phyloP scores from a whole-genome alignment of 1,140 invertebrate species.

The Cydia splendana region DNA sequence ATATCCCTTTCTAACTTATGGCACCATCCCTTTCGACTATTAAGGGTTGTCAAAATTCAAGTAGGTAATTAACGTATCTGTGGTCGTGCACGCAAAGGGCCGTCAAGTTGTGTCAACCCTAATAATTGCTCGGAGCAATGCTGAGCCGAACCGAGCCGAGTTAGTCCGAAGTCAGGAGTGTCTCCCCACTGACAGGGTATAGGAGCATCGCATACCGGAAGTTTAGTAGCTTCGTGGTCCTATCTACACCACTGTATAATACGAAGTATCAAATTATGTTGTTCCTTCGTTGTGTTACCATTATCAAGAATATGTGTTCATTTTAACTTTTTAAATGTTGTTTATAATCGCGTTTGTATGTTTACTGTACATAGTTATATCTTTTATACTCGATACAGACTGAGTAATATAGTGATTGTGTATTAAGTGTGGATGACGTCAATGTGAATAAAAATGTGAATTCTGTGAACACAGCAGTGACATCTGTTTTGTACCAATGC shows the following conservation, averaged over 20 bases:
- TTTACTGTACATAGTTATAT: background rate
- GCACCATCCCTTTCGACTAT: no score
- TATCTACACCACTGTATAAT: background rate
- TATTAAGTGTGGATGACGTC: background rate
- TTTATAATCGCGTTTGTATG: slow-evolving; percentile 6
- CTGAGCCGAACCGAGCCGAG: no score
- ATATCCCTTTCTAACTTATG: no score
- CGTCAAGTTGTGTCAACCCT: no score
- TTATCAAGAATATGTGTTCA: background rate
- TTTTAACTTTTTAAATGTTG: slow-evolving; percentile 1
- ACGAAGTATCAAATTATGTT: slow-evolving; percentile 3
- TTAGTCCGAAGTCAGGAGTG: no score
- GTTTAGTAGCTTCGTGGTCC: background rate
- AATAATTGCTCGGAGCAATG: no score
- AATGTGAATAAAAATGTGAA: background rate
- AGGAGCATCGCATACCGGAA: background rate
- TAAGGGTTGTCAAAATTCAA: no score
- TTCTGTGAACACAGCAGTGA: background rate
- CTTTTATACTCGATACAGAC: background rate
- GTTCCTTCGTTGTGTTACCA: background rate
- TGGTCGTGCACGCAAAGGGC: no score
- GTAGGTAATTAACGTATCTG: no score
- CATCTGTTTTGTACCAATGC: background rate
- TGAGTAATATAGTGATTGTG: background rate
- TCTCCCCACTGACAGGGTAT: no score